These are phyloP conservation scores for Nowickia ferox DNA, from an alignment of 2,888 invertebrate species.

Conservation along the genomic window DNA sequence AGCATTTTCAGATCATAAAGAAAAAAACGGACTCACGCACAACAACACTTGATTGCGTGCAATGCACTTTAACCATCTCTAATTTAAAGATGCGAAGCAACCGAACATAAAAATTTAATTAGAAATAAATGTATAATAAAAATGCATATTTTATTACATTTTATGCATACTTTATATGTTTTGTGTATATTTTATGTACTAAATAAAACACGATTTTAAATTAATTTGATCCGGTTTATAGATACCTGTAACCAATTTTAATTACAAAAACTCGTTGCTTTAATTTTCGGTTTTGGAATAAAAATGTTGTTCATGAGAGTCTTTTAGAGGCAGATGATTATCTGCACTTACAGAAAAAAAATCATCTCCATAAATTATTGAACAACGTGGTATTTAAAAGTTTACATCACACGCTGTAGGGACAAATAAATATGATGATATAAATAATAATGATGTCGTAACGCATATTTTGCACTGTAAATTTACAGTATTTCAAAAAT, in stretches of 20 bases:
- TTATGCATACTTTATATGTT: background rate
- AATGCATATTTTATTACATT: too few relatives aligned
- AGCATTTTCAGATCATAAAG: too few relatives aligned
- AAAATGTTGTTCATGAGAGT: background rate
- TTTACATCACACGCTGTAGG: background rate
- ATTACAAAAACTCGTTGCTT: background rate
- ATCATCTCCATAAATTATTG: background rate
- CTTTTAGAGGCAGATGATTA: background rate
- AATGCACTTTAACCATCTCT: too few relatives aligned
- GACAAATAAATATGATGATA: too few relatives aligned
- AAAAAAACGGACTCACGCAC: too few relatives aligned
- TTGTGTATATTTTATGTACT: background rate
- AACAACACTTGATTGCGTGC: too few relatives aligned
- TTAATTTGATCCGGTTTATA: background rate
- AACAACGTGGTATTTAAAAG: background rate
- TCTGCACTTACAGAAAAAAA: background rate
- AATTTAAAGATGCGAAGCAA: too few relatives aligned
- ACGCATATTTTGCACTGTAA: too few relatives aligned
- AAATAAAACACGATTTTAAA: background rate
- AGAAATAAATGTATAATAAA: too few relatives aligned
- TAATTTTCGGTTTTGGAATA: background rate
- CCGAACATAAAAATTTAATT: too few relatives aligned
- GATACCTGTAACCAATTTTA: background rate
- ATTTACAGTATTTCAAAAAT: background rate
- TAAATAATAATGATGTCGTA: background rate